phyloP scores from a whole-genome alignment of 1,140 invertebrate species.

The Drosophila teissieri region DNA sequence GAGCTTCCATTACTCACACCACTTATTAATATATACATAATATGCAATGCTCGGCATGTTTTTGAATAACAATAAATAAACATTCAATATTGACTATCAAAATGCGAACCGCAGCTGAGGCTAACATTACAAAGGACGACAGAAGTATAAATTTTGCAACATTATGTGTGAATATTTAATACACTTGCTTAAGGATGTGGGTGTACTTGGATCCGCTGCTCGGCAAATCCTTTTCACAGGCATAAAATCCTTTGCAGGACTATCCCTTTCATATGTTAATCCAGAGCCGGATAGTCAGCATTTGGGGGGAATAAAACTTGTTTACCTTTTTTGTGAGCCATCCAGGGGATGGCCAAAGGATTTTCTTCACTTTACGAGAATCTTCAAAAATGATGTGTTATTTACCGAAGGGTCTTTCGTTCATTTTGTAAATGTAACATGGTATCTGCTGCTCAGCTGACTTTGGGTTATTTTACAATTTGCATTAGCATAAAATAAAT shows the following conservation, averaged over 20 bases:
- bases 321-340: constrained; percentile 32
- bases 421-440: constrained; percentile 31
- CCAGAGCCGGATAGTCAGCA: constrained; percentile 39
- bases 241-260: constrained; percentile 39
- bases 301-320: constrained; percentile 45
- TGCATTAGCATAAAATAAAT: constrained; percentile 46
- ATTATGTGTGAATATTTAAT: constrained; percentile 54
- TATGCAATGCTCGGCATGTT: constrained; percentile 15
- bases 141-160: constrained; percentile 41
- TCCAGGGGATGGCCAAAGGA: constrained; percentile 34
- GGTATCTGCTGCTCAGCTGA: constrained; percentile 16
- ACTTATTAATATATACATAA: constrained; percentile 5
- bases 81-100: constrained; percentile 62
- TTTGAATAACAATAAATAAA: constrained; percentile 70
- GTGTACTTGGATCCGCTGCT: constrained; percentile 3
- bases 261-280: constrained; percentile 54
- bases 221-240: constrained; percentile 36
- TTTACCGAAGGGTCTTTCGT: constrained; percentile 23
- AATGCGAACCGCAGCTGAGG: constrained; percentile 57
- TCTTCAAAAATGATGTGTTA: constrained; percentile 34
- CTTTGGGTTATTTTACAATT: constrained; percentile 30
- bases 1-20: constrained; percentile 13
- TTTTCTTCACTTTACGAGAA: constrained; percentile 25
- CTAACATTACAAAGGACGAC: constrained; percentile 58
- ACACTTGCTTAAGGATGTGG: constrained; percentile 25